phyloP scores from a whole-genome alignment of 1,140 invertebrate species.

The Stenopsyche tienmushanensis region DNA sequence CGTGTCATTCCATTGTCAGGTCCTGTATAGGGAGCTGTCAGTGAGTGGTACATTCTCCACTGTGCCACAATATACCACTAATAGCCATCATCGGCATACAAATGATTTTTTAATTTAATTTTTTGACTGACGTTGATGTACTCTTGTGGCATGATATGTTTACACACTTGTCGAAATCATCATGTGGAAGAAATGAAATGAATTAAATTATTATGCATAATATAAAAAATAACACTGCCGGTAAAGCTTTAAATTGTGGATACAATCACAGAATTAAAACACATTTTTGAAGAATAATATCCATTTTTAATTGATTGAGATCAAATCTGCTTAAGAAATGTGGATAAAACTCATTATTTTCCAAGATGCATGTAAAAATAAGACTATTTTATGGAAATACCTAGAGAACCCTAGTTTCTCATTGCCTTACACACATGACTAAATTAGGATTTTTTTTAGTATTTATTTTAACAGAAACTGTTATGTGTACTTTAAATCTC shows the following conservation, averaged over 20 bases:
- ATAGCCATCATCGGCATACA: not conserved
- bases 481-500: not conserved
- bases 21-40: slow-evolving; percentile 3
- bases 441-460: not conserved
- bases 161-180: no score
- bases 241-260: no score
- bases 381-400: not conserved
- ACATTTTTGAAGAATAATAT: no score
- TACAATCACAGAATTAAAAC: no score
- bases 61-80: not conserved
- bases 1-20: not conserved
- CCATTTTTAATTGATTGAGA: no score
- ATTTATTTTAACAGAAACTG: not conserved
- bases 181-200: no score
- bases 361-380: not conserved
- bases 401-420: not conserved
- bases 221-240: no score
- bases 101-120: slow-evolving; percentile 11
- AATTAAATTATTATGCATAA: no score
- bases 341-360: slow-evolving; percentile 2
- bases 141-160: not conserved
- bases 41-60: not conserved
- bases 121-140: not conserved
- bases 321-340: slow-evolving; percentile 10
- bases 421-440: not conserved